These are phyloP conservation scores for Megaustenia siamemsis DNA, from an alignment of 2,888 invertebrate genomes.

Conservation along the genomic window DNA sequence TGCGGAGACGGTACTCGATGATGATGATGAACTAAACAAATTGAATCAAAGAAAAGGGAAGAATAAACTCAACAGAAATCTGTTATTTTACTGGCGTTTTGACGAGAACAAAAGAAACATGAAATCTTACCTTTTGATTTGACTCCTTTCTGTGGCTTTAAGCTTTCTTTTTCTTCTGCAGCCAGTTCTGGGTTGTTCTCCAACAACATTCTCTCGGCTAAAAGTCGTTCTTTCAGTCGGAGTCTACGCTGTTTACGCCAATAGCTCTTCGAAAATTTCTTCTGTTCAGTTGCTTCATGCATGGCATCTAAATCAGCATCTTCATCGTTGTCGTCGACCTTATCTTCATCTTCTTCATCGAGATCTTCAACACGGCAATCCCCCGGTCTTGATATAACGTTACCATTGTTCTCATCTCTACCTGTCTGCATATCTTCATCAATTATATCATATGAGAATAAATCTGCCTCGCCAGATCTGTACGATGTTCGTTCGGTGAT, in stretches of 20 bases:
- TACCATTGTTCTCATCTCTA: not conserved
- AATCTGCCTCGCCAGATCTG: not conserved
- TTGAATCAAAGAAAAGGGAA: no score
- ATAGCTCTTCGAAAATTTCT: conserved; percentile 52
- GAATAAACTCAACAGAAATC: no score
- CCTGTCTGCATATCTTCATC: not conserved
- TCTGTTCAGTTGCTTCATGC: conserved; percentile 25
- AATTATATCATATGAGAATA: not conserved
- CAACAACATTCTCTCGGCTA: conserved; percentile 44
- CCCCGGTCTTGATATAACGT: not conserved
- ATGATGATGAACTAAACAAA: no score
- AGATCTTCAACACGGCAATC: not conserved
- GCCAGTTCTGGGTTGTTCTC: conserved; percentile 41
- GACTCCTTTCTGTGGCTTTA: conserved; percentile 42
- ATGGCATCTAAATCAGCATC: not conserved
- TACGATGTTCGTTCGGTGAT: not conserved
- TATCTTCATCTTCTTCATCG: not conserved
- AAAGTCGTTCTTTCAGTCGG: conserved; percentile 45
- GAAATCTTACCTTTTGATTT: conserved; percentile 46
- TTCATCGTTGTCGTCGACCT: no score
- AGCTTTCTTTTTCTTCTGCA: conserved; percentile 38
- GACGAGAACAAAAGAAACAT: no score
- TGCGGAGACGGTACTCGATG: no score
- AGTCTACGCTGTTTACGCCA: conserved; percentile 53
- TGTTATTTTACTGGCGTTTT: no score